phyloP scores from a whole-genome alignment of 92 coral and sea anemone species.

The Palythoa grandis region DNA sequence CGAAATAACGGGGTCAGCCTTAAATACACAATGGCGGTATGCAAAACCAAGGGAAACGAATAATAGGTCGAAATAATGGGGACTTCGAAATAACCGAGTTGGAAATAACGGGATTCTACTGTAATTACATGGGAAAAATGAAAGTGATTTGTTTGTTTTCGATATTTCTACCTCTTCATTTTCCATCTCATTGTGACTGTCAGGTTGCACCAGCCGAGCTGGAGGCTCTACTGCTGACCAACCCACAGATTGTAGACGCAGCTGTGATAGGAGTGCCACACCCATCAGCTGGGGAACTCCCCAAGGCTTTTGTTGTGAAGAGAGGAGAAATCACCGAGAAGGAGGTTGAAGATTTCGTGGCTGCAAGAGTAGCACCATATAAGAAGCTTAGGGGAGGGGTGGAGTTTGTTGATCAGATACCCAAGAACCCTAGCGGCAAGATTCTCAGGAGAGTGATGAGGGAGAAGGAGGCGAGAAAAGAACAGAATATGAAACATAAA shows the following conservation, averaged over 20 bases:
- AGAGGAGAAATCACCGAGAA: constrained; percentile 56
- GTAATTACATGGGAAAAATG: too few relatives aligned
- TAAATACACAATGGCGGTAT: too few relatives aligned
- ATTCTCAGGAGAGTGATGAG: constrained; percentile 52
- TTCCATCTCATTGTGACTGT: not conserved
- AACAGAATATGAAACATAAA: constrained; percentile 17
- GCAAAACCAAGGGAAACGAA: too few relatives aligned
- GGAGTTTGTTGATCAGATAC: constrained; percentile 70
- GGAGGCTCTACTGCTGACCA: constrained; percentile 67
- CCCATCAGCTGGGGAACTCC: constrained; percentile 74
- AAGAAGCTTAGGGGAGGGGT: constrained; percentile 83
- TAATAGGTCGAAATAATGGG: too few relatives aligned
- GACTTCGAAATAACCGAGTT: too few relatives aligned
- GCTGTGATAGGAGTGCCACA: constrained; percentile 82
- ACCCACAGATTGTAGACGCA: constrained; percentile 71
- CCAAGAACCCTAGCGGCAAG: constrained; percentile 61
- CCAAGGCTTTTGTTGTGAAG: constrained; percentile 76
- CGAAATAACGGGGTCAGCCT: too few relatives aligned
- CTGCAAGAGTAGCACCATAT: constrained; percentile 63
- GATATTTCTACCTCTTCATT: too few relatives aligned
- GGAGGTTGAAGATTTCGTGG: constrained; percentile 61
- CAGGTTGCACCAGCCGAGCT: constrained; percentile 87
- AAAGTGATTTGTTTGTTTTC: too few relatives aligned
- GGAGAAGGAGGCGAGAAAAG: constrained; percentile 6
- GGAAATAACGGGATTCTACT: too few relatives aligned